Evolutionary conservation across 2,113 vertebrate species (phyloP), one percentile per base, ranked within the genome.

Genomic region (Marcusenius ussheri): DNA sequence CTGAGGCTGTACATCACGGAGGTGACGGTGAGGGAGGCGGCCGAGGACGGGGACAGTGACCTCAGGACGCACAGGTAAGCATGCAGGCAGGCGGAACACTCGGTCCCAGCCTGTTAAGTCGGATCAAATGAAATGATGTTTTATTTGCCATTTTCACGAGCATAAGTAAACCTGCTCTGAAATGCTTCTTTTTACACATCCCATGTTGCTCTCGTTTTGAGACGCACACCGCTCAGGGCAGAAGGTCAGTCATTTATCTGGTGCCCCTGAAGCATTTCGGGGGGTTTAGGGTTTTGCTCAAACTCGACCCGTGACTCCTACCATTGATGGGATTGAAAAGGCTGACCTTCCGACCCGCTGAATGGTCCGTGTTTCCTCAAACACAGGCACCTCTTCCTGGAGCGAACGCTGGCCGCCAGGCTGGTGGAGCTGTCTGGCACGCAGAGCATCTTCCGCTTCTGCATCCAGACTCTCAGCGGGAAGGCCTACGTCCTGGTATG

Each of bases 1-100:
- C 88, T 97, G 91, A 98, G 97, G 91, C 96, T 98, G 89, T 99
- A 98, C 93, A 90, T 97, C 93, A 99, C 98, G 0, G 97, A 99
- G 94, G 93, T 99, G 92, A 92, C 96, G 91, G 94, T 98, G 94
- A 96, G 92, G 51, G 93, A 93, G 0, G 93, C 91, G 83, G 93
- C 88, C 87, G 93, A 95, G 80, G 93, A 94, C 91, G 89, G 74
- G 49, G 83, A 90, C 15, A 77, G 89, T 89, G 96, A 96, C 88
- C 90, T 91, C 58, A 91, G 94, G 87, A 92, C 92, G 88, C 92
- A 91, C 90, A 95, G 95, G 95, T 93, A 35, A 87, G 56, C 35
- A 9, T 4, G 21, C 24, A 39, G 8, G 24, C 9, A n/a, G 39
- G 45, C 7, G 9, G 92, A 21, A 47, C 9, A 1, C 39, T 47